phyloP scores from a whole-genome alignment of 2,888 invertebrate genomes.

The Cryptophagus acutangulus region DNA sequence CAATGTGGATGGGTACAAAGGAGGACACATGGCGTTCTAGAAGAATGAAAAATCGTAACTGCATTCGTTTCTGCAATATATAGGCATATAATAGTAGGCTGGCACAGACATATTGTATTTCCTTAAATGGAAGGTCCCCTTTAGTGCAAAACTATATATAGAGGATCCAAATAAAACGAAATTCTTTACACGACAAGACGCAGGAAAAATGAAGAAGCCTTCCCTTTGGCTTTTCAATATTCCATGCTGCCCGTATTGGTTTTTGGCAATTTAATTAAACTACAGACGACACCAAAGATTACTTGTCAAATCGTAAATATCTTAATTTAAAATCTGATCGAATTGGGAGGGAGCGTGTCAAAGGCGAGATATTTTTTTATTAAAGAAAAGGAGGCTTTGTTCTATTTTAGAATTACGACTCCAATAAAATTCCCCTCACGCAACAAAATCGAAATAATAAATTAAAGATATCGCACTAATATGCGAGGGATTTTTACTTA shows the following conservation, averaged over 20 bases:
- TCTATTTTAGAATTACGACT: too few relatives aligned
- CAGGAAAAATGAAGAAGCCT: too few relatives aligned
- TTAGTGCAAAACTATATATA: constrained; percentile 1
- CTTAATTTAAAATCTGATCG: not conserved
- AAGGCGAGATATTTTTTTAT: too few relatives aligned
- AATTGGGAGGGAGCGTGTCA: not conserved
- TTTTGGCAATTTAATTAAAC: constrained; percentile 8
- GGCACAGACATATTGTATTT: constrained; percentile 7
- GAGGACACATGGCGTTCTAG: not conserved
- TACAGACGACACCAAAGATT: constrained; percentile 5
- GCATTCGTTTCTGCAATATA: constrained; percentile 1
- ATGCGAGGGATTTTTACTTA: too few relatives aligned
- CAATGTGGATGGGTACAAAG: not conserved
- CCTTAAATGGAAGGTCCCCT: constrained; percentile 6
- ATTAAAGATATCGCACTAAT: too few relatives aligned
- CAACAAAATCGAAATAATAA: too few relatives aligned
- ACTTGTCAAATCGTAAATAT: constrained; percentile 9
- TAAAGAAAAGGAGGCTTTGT: too few relatives aligned
- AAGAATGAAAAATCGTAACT: constrained; percentile 1
- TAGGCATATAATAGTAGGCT: not conserved
- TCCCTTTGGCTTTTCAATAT: too few relatives aligned
- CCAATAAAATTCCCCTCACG: too few relatives aligned
- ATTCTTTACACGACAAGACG: constrained; percentile 3
- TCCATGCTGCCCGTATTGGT: too few relatives aligned
- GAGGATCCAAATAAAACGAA: constrained; percentile 3